phyloP scores from a whole-genome alignment of 2,888 invertebrate genomes.

The Magallana nippona region DNA sequence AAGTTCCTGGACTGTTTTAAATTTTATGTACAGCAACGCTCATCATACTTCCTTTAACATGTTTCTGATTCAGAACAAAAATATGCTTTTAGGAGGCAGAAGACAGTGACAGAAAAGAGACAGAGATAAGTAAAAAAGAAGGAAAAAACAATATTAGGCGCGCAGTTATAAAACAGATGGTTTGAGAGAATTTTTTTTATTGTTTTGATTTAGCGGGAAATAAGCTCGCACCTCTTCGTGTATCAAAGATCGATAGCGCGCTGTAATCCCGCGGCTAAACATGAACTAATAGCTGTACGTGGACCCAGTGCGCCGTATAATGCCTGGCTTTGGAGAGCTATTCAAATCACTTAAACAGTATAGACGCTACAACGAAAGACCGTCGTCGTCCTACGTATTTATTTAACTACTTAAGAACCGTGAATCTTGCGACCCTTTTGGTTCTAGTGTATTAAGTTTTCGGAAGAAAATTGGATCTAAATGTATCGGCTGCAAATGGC shows the following conservation, averaged over 20 bases:
- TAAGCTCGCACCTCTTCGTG: neutral
- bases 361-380: neutral
- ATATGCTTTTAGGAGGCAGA: no score
- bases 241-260: slow-evolving; percentile 4
- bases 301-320: slow-evolving; percentile 4
- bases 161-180: neutral
- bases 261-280: slow-evolving; percentile 24
- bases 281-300: neutral
- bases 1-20: no score
- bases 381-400: neutral
- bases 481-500: neutral
- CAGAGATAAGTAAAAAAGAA: neutral
- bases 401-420: slow-evolving; percentile 28
- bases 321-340: slow-evolving; percentile 20
- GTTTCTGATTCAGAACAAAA: no score
- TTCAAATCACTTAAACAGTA: slow-evolving; percentile 24
- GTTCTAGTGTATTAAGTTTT: slow-evolving; percentile 15
- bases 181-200: neutral
- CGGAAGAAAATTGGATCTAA: neutral
- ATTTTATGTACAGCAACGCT: no score
- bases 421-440: neutral
- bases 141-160: neutral
- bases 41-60: no score
- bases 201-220: neutral
- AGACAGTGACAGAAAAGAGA: no score